Evolutionary conservation across 2,888 invertebrate species (phyloP).

Genomic region (Trichogramma evanescens): DNA sequence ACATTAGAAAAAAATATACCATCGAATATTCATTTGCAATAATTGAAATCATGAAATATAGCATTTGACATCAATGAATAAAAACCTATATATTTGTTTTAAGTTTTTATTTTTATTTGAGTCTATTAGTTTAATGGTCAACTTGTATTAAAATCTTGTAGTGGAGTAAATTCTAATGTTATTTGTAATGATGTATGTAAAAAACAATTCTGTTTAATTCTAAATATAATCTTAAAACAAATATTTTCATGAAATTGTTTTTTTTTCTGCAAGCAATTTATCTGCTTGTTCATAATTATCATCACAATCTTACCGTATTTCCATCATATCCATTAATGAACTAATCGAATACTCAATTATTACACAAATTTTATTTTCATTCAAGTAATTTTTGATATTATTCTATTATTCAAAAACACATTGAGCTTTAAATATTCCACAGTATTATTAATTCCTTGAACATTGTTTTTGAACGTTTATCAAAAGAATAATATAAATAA

Average conservation of each 20-base stretch:
- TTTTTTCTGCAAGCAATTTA: conserved; percentile 18
- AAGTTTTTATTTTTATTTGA: conserved; percentile 23
- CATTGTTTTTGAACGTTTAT: conserved; percentile 1
- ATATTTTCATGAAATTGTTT: conserved; percentile 14
- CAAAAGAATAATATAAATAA: background rate
- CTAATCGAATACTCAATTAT: too few species aligned
- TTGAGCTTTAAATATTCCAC: conserved; percentile 6
- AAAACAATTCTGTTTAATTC: conserved; percentile 17
- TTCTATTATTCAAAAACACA: conserved; percentile 3
- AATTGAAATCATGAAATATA: conserved; percentile 12
- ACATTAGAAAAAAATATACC: conserved; percentile 18
- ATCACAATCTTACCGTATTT: background rate
- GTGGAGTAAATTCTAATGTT: conserved; percentile 15
- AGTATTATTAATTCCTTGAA: background rate
- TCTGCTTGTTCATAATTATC: conserved; percentile 16
- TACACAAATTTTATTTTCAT: conserved; percentile 11
- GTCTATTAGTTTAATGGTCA: conserved; percentile 17
- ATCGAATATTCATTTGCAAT: conserved; percentile 5
- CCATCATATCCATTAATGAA: too few species aligned
- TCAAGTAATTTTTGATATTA: background rate
- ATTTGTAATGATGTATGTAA: conserved; percentile 21
- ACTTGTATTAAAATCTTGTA: conserved; percentile 20
- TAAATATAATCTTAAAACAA: conserved; percentile 23
- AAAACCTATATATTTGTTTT: conserved; percentile 21
- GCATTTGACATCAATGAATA: conserved; percentile 19